Base-by-base conservation (phyloP, 2,113 vertebrate genomes). In the Rhabdomys dilectus region DNA sequence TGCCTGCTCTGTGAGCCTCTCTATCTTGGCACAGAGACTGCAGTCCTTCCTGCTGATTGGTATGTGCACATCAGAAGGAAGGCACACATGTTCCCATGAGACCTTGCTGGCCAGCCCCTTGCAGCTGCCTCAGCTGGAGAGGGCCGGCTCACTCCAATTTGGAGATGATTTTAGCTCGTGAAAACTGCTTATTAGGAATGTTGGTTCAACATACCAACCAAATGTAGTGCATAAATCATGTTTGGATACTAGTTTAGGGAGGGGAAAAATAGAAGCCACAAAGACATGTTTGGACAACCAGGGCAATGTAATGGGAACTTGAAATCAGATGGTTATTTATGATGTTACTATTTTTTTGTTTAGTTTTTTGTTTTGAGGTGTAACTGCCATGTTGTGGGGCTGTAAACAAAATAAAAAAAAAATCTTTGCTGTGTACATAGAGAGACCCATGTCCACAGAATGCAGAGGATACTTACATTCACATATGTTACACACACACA, bases 101-200 rank as follows among this genome's bases (percentile, higher is more conserved):
- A 92, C 72, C 76, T 77, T 64, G 8, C 0, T 15, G 64, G 93
- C 76, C 96, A 97, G 90, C 76, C 88, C 90, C 56, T 42, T 88
- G 96, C 97, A 98, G 97, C 94, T 96, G 97, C 86, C 90, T 97
- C 90, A 70, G 92, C 90, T 89, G 88, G 90, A 51, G 29, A 91
- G 72, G 84, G 31, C 89, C 70, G 88, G 62, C 94, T 77, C 93
- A 42, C 91, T 97, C 88, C 95, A 92, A 97, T 95, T 91, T 95
- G 89, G 86, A 93, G 51, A 94, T 77, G 73, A 96, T 91, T 94
- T 92, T 77, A 97, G 86, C 82, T 95, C 60, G 81, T 91, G 82
- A 93, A 96, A 94, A 66, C 88, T 96, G 92, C 95, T 96, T 97
- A 97, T 97, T 96, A 97, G 95, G 80, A 96, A 97, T 94, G 95